A percentile compares a stretch with the other conserved stretches of the same genome.
Conservation (phyloP, 1,140 invertebrate species). For the Dreissena polymorpha region DNA sequence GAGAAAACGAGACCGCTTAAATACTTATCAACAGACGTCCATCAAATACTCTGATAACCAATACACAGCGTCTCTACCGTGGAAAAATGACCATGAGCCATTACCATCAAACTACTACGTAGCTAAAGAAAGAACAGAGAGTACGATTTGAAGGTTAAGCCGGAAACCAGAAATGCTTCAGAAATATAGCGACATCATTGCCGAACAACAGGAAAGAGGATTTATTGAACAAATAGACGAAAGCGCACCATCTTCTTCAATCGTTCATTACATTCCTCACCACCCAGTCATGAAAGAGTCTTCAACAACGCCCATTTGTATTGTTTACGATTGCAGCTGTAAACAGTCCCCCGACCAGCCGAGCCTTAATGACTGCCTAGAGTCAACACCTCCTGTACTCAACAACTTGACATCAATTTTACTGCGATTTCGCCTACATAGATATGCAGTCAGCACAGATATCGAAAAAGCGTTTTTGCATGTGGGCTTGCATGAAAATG, state of each 20-base stretch:
- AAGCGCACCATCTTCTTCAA: not conserved
- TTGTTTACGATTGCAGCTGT: constrained; percentile 21
- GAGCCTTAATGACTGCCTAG: not conserved
- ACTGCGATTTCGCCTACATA: not conserved
- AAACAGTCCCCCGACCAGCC: not conserved
- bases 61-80: constrained; percentile 2
- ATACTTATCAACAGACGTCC: constrained; percentile 18
- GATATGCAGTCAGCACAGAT: constrained; percentile 5
- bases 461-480: constrained; percentile 10
- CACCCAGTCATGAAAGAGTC: constrained; percentile 36
- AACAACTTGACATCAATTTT: not conserved
- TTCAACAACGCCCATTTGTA: constrained; percentile 17
- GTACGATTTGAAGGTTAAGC: no score
- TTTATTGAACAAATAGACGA: not conserved
- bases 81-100: no score
- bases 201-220: not conserved
- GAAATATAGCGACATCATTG: no score
- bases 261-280: constrained; percentile 18
- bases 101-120: no score
- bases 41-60: constrained; percentile 38
- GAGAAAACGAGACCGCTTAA: not conserved
- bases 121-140: no score
- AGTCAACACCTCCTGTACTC: not conserved
- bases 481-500: not conserved
- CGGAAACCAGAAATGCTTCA: no score